Percentiles rank a stretch among this genome's conserved stretches.
Evolutionary conservation across 2,888 invertebrate species (phyloP).

Genomic region (Drosophila macrothrix): DNA sequence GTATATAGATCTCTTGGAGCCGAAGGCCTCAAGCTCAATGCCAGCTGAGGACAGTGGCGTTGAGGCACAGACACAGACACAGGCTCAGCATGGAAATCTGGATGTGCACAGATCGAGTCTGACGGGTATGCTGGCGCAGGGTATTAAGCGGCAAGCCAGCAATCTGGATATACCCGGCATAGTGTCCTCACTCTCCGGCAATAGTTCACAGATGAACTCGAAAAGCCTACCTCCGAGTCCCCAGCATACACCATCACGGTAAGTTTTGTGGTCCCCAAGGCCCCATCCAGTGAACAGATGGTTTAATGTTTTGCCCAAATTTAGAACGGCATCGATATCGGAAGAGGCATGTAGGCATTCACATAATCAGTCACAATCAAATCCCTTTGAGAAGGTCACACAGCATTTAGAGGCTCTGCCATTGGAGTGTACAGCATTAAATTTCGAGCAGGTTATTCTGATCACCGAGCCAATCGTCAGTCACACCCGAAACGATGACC

Average conservation of each 20-base stretch:
- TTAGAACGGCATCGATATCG: slow-evolving; percentile 88
- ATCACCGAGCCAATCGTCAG: slow-evolving; percentile 83
- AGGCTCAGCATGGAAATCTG: slow-evolving; percentile 37
- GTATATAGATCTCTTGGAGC: slow-evolving; percentile 60
- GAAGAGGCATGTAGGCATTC: slow-evolving; percentile 50
- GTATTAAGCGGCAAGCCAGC: slow-evolving; percentile 89
- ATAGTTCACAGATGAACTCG: slow-evolving; percentile 82
- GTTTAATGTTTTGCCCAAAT: neutral
- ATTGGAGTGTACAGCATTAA: slow-evolving; percentile 68
- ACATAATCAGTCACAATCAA: slow-evolving; percentile 84
- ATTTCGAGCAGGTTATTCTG: slow-evolving; percentile 79
- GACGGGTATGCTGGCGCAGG: slow-evolving; percentile 86
- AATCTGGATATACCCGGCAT: slow-evolving; percentile 88
- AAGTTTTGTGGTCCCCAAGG: slow-evolving; percentile 17
- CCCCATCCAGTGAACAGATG: neutral
- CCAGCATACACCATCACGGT: slow-evolving; percentile 90
- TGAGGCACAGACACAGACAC: slow-evolving; percentile 21
- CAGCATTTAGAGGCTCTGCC: slow-evolving; percentile 82
- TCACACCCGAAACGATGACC: slow-evolving; percentile 88
- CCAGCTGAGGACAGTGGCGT: slow-evolving; percentile 24
- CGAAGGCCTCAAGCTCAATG: slow-evolving; percentile 17
- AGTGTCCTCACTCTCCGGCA: slow-evolving; percentile 85
- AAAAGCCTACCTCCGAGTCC: slow-evolving; percentile 91
- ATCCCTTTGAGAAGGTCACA: slow-evolving; percentile 86
- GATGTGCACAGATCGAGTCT: slow-evolving; percentile 84